A percentile compares a stretch with the other conserved stretches of the same genome.
These are phyloP conservation scores for Amphipyra tragopoginis DNA, from an alignment of 2,888 invertebrate species.

Conservation along the genomic window DNA sequence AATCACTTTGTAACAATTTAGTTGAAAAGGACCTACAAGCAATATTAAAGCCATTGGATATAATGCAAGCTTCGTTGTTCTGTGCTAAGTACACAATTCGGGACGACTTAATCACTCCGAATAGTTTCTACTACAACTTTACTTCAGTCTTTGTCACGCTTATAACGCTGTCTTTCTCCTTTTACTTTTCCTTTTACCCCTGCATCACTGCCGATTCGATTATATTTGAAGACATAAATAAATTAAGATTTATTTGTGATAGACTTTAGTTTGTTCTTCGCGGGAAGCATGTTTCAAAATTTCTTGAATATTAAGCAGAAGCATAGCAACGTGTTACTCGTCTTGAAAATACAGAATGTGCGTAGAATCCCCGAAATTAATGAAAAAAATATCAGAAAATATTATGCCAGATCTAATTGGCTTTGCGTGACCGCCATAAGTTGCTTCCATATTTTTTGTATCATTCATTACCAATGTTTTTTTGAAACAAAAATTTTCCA, in stretches of 20 bases:
- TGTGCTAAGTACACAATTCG: slow-evolving; percentile 31
- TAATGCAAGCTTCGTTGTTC: slow-evolving; percentile 35
- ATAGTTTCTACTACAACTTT: slow-evolving; percentile 17
- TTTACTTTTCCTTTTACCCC: background rate
- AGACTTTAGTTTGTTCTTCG: background rate
- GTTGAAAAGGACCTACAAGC: slow-evolving; percentile 20
- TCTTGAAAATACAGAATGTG: no score
- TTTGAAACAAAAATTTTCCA: no score
- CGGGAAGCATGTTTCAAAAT: no score
- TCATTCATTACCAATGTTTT: no score
- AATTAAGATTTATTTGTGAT: background rate
- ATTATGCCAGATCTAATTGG: no score
- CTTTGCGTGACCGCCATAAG: no score
- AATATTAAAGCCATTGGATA: slow-evolving; percentile 29
- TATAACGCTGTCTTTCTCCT: background rate
- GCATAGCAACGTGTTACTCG: no score
- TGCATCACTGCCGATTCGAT: background rate
- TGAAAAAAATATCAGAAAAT: no score
- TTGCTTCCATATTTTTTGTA: no score
- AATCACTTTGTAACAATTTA: background rate
- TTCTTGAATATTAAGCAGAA: no score
- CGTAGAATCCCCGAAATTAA: no score
- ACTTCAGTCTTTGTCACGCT: slow-evolving; percentile 4
- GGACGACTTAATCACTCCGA: slow-evolving; percentile 10
- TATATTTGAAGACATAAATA: background rate